Conservation (phyloP, 92 coral and sea anemone species). For the Siderastrea radians region DNA sequence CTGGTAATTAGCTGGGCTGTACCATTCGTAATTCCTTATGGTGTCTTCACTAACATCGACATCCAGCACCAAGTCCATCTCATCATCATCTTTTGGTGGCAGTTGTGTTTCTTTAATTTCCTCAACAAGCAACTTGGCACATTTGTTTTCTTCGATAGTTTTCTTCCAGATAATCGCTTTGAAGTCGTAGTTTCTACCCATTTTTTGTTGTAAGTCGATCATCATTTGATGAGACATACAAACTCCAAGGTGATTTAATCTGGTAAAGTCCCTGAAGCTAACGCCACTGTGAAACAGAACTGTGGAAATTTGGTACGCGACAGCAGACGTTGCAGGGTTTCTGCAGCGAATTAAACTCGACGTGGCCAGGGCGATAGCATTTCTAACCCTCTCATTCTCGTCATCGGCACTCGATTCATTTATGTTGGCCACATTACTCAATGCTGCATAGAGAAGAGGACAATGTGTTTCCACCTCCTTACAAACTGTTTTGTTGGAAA, state of each 20-base stretch:
- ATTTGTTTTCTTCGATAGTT: slow-evolving; percentile 52
- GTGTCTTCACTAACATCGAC: slow-evolving; percentile 32
- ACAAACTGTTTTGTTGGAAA: slow-evolving; percentile 46
- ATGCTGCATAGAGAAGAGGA: slow-evolving; percentile 42
- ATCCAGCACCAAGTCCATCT: slow-evolving; percentile 47
- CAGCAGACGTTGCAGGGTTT: slow-evolving; percentile 65
- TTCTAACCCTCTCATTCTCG: slow-evolving; percentile 11
- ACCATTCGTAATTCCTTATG: slow-evolving; percentile 46
- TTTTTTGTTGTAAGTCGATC: slow-evolving; percentile 49
- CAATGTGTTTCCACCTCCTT: slow-evolving; percentile 48
- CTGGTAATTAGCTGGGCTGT: slow-evolving; percentile 14
- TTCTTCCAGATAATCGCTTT: slow-evolving; percentile 48
- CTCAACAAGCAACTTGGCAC: slow-evolving; percentile 13
- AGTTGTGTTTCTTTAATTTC: slow-evolving; percentile 45
- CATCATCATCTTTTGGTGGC: slow-evolving; percentile 41
- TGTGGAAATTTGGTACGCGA: slow-evolving; percentile 58
- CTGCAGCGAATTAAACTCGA: slow-evolving; percentile 56
- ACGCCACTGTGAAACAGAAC: slow-evolving; percentile 69
- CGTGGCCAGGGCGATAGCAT: slow-evolving; percentile 58
- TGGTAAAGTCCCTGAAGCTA: slow-evolving; percentile 27
- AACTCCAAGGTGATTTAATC: slow-evolving; percentile 61
- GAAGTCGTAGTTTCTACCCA: slow-evolving; percentile 57
- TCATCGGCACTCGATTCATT: background rate
- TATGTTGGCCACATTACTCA: slow-evolving; percentile 43
- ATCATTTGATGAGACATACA: slow-evolving; percentile 61